Evolutionary conservation across 2,888 invertebrate genomes (phyloP), one percentile per base, ranked within the genome.

Genomic region (Xanthia togata): DNA sequence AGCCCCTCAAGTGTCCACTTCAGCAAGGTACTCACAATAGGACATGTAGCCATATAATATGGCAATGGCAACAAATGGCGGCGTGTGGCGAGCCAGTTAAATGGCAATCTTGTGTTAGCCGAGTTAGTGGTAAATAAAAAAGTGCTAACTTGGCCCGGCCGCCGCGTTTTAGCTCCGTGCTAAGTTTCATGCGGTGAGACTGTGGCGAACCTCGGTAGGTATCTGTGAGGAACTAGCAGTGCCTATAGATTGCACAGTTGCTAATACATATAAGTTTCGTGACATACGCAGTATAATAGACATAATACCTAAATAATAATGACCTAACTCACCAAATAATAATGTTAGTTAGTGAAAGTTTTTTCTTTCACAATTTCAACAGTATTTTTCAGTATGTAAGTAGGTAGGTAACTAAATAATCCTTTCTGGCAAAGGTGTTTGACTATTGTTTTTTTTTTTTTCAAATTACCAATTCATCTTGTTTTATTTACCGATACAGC

Each of bases 51-150:
- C 82, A 84, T 85, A 84, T 83, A 85, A 71, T 82, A 79, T 87
- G 65, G 82, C 76, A 72, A 70, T 53, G 65, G 84, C 77, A 69
- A 73, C 90, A 86, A 90, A 89, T 87, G 88, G 76, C 76, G 88
- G 86, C 72, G 83, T 90, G 93, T 84, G 94, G 94, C 86, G 87
- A 89, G 83, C 88, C 92, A 90, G 89, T 87, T 93, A 94, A 93
- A 94, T 94, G 93, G 93, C 92, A 88, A 89, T 93, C 89, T 87
- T 92, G 90, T 94, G 94, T 94, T 82, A 82, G 79, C 70, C 81
- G 85, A 44, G 81, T 71, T 74, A 59, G 79, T 82, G 83, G 84
- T 79, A 83, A 85, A 86, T 87, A 91, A 91, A 91, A 91, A 90
- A 89, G 86, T 87, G 83, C 87, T 88, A 89, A 92, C 68, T 82